phyloP scores from a whole-genome alignment of 2,113 vertebrate genomes.

The Aix galericulata region DNA sequence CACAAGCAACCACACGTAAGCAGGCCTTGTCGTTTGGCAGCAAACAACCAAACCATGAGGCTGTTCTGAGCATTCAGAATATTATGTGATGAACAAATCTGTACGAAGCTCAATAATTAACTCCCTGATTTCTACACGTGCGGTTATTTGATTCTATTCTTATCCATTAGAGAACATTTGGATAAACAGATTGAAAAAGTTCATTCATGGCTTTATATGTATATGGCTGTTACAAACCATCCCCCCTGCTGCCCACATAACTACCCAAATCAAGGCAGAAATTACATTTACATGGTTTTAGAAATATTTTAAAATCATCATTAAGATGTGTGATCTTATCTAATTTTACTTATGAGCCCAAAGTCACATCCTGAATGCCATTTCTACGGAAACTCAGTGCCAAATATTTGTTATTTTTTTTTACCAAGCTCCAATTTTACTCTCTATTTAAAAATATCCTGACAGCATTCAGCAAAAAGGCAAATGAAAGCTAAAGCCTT shows the following conservation, averaged over 20 bases:
- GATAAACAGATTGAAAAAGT: constrained; percentile 63
- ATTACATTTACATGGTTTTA: not conserved
- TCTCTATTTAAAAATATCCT: not conserved
- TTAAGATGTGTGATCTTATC: not conserved
- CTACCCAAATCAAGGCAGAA: constrained; percentile 14
- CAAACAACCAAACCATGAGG: not conserved
- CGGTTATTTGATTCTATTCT: constrained; percentile 48
- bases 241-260: not conserved
- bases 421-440: not conserved
- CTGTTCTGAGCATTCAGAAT: not conserved
- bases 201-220: not conserved
- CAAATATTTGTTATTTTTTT: not conserved
- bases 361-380: not conserved
- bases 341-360: not conserved
- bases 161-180: constrained; percentile 72
- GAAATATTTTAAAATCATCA: constrained; percentile 6
- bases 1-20: constrained; percentile 25
- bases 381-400: not conserved
- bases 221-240: not conserved
- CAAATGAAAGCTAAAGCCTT: constrained; percentile 28
- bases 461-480: not conserved
- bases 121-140: not conserved
- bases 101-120: not conserved
- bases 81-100: not conserved
- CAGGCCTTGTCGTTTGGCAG: not conserved